Conservation (phyloP, 2,113 vertebrate genomes). For the Panthera tigris region DNA sequence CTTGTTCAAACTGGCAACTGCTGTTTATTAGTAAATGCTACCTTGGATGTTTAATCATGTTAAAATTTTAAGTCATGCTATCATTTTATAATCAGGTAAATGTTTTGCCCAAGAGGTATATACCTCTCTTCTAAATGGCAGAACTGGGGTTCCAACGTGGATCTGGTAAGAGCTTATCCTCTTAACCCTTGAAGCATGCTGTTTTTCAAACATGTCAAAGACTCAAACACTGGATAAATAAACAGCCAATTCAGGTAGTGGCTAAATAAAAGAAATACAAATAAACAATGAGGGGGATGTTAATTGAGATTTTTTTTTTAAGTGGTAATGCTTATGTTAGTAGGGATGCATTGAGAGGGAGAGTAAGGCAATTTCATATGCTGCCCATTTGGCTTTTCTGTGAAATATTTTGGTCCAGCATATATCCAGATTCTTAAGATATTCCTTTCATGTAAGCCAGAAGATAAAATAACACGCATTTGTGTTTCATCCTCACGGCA, state of each 20-base stretch:
- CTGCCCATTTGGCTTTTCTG: not conserved
- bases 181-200: not conserved
- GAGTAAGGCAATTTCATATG: not conserved
- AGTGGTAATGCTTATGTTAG: not conserved
- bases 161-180: not conserved
- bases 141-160: not conserved
- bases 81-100: not conserved
- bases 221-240: not conserved
- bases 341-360: not conserved
- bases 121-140: not conserved
- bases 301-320: not conserved
- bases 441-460: not conserved
- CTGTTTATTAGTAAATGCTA: not conserved
- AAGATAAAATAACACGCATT: not conserved
- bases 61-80: not conserved
- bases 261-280: not conserved
- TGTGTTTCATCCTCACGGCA: not conserved
- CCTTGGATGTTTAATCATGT: not conserved
- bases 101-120: not conserved
- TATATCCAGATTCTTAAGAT: not conserved
- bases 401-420: not conserved
- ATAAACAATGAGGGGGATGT: not conserved
- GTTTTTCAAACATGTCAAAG: not conserved
- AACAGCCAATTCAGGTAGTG: not conserved
- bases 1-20: not conserved